Conservation (phyloP, 2,797 vertebrate genomes). For the Sebastes baramenuke region DNA sequence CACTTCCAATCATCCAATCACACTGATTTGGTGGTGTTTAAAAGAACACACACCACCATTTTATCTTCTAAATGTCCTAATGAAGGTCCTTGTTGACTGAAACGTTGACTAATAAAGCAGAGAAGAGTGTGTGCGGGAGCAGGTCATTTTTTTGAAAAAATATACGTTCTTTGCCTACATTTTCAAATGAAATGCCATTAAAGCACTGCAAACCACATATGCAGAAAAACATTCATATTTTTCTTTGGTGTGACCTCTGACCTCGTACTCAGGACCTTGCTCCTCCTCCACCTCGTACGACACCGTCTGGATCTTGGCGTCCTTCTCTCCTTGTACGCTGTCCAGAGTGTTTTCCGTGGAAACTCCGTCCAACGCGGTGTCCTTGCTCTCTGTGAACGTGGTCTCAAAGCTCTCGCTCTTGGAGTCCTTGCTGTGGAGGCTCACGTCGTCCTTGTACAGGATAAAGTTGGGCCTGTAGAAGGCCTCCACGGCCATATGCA, state of each 20-base stretch:
- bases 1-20: too few relatives aligned
- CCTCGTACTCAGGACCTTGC: conserved; percentile 89
- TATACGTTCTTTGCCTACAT: not conserved
- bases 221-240: not conserved
- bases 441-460: conserved; percentile 85
- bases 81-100: too few relatives aligned
- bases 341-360: conserved; percentile 57
- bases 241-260: conserved; percentile 62
- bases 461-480: conserved; percentile 91
- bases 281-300: conserved; percentile 93
- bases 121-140: too few relatives aligned
- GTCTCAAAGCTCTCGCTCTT: conserved; percentile 91
- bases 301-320: conserved; percentile 90
- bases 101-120: too few relatives aligned
- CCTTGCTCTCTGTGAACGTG: conserved; percentile 89
- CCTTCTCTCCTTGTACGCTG: conserved; percentile 78
- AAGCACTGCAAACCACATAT: not conserved
- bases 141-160: too few relatives aligned
- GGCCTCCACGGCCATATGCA: conserved; percentile 91
- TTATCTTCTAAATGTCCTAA: too few relatives aligned
- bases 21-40: too few relatives aligned
- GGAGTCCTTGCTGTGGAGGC: conserved; percentile 88
- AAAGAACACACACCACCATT: too few relatives aligned
- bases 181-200: not conserved
- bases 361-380: conserved; percentile 61